These are phyloP conservation scores for Actinopyga echinites DNA, from an alignment of 53 echinoderm and acorn worm genomes.

Conservation along the genomic window DNA sequence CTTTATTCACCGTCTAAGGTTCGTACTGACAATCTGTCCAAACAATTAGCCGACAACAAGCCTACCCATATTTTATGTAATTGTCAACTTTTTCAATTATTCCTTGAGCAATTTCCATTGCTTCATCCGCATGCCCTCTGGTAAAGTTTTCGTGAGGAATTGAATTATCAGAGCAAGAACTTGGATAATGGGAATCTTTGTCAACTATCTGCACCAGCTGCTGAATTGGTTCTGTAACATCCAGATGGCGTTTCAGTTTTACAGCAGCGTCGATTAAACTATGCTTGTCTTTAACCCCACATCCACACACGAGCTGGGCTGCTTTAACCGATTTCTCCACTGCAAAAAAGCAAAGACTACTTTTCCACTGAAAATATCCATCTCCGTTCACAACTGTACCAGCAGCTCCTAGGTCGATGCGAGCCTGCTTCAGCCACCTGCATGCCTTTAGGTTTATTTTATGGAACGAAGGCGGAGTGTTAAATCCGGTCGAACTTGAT, in stretches of 20 bases:
- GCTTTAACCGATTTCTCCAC: slow-evolving; percentile 58
- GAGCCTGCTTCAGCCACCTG: slow-evolving; percentile 4
- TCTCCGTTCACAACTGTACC: not conserved
- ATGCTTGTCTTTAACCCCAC: not conserved
- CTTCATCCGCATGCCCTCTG: not conserved
- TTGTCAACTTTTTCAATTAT: not conserved
- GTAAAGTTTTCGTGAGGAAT: slow-evolving; percentile 4
- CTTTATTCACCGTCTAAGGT: no score
- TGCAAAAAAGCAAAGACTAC: slow-evolving; percentile 40
- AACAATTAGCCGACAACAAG: no score
- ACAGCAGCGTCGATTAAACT: slow-evolving; percentile 6
- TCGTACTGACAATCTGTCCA: no score
- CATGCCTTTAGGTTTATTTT: not conserved
- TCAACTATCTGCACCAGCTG: not conserved
- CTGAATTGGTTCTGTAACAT: not conserved
- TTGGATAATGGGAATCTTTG: not conserved
- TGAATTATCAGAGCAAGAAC: no score
- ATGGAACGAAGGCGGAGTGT: slow-evolving; percentile 1
- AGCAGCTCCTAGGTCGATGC: slow-evolving; percentile 5
- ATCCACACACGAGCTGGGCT: slow-evolving; percentile 47
- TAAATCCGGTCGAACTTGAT: no score
- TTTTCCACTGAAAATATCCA: slow-evolving; percentile 47
- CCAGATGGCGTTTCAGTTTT: not conserved
- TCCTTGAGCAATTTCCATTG: not conserved
- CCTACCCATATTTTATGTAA: not conserved